Percentiles rank a stretch among this genome's conserved stretches.
Conservation (phyloP, 2,113 vertebrate genomes). For the Tympanuchus pallidicinctus region DNA sequence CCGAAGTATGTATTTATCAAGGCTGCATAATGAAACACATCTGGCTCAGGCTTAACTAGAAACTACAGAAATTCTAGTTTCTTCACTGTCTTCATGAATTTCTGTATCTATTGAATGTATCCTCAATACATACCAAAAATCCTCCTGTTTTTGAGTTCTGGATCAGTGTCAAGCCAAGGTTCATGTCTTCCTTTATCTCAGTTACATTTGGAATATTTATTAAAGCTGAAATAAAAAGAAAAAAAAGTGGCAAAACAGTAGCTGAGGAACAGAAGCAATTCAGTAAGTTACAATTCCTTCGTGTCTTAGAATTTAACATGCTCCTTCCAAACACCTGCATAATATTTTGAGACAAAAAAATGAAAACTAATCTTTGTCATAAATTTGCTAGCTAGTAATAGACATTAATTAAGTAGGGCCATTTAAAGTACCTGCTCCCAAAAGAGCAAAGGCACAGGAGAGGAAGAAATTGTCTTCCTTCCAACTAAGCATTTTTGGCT, state of each 20-base stretch:
- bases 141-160: constrained; percentile 77
- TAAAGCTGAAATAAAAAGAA: constrained; percentile 78
- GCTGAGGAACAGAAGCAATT: background rate
- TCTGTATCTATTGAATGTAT: background rate
- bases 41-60: background rate
- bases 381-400: background rate
- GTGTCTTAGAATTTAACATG: background rate
- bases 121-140: constrained; percentile 82
- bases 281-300: background rate
- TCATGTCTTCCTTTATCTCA: constrained; percentile 85
- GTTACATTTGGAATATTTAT: constrained; percentile 85
- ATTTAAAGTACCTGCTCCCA: background rate
- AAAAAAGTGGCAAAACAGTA: background rate
- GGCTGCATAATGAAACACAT: background rate
- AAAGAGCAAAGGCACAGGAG: background rate
- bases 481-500: background rate
- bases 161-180: constrained; percentile 87
- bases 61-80: background rate
- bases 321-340: background rate
- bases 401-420: background rate
- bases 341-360: background rate
- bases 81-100: background rate
- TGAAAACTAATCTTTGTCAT: background rate
- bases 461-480: background rate
- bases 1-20: background rate